phyloP scores from a whole-genome alignment of 1,140 invertebrate species.

The Caenorhabditis briggsae region DNA sequence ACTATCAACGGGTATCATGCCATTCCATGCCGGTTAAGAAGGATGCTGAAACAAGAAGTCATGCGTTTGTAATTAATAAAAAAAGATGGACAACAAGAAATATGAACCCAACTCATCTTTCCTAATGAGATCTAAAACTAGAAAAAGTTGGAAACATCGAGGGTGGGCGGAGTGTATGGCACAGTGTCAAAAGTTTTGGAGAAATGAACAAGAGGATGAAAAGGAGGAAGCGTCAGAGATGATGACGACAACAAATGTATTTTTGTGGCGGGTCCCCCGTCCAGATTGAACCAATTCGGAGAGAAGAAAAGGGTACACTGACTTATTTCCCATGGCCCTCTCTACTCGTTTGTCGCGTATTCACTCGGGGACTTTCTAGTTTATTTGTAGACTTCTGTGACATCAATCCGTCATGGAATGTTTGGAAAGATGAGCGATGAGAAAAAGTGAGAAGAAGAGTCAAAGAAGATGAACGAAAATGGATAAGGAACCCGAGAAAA shows the following conservation, averaged over 20 bases:
- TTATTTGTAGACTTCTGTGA: constrained; percentile 49
- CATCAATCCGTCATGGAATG: constrained; percentile 51
- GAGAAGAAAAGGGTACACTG: no score
- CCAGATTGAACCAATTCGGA: constrained; percentile 25
- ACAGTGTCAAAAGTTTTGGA: constrained; percentile 8
- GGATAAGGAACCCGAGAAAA: constrained; percentile 1
- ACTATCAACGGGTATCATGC: constrained; percentile 38
- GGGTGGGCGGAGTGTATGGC: constrained; percentile 16
- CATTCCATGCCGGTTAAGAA: neutral
- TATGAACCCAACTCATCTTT: neutral
- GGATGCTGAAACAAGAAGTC: neutral
- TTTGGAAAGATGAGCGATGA: constrained; percentile 46
- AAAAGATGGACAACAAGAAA: neutral
- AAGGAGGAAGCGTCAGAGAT: constrained; percentile 41
- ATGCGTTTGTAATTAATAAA: neutral
- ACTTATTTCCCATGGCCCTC: no score
- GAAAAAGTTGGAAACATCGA: constrained; percentile 33
- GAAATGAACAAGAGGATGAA: neutral
- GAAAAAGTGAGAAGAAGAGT: neutral
- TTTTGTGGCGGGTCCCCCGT: constrained; percentile 4
- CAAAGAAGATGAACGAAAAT: constrained; percentile 17
- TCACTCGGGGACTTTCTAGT: constrained; percentile 27
- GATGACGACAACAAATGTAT: constrained; percentile 36
- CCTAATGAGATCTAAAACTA: neutral
- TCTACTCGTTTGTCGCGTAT: constrained; percentile 42